Base-by-base conservation (phyloP, 2,888 invertebrate genomes). In the Cephus sareptanus region DNA sequence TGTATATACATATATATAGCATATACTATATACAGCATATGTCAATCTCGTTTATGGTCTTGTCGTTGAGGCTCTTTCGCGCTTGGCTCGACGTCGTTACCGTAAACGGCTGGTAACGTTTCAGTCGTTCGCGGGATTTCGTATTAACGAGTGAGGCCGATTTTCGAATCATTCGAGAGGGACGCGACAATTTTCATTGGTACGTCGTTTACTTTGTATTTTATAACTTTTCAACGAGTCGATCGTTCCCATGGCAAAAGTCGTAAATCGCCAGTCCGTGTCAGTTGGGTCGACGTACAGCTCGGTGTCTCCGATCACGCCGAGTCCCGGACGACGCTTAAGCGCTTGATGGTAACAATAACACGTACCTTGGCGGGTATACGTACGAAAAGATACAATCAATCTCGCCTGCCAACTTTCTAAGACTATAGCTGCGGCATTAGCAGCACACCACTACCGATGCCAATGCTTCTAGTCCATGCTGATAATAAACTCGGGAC, bases 401-500 rank as follows among this genome's bases (percentile, higher is more conserved):
- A 34, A 34, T 56, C 56, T 56, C 56, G 23, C 71, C 30, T 76
- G 76, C 70, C 71, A 73, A 70, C 35, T 76, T 73, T 76, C 23
- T 73, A 35, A 40, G 33, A 40, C 30, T 33, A 23, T 9, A 56
- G 56, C 56, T 1, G 56, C 9, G 2, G 56, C 23, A 56, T 56
- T 56, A 56, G 56, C 56, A 23, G 56, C 23, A 2, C 56, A 56
- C 56, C 6, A 56, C 23, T 23, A 56, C 56, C 23, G 9, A 2
- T 23, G 9, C 23, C 23, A 56, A 23, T 15, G 56, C 56, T 56
- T 9, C 56, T 23, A 56, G 56, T 56, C 56, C 56, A 56, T 23
- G 23, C 23, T 56, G 56, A 79, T 79, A 79, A 79, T 75, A 77
- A 79, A 79, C 77, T 73, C 75, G 23, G 71, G 37, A 79, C 77